Base-by-base conservation (phyloP, 1,140 invertebrate species). In the Nasonia vitripennis region DNA sequence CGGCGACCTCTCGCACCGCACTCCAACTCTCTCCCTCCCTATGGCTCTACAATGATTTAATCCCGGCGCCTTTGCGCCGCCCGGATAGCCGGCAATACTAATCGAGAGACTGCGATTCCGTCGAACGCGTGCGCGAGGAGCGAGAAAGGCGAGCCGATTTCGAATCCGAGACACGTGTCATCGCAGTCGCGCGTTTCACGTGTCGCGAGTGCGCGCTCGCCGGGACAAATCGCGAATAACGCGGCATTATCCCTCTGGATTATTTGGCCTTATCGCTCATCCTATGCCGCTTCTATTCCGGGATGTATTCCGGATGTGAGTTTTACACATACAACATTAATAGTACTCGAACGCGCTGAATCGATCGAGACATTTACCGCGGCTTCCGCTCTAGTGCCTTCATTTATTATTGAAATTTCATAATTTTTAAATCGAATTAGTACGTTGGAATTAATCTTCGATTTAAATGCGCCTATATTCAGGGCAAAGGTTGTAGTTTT, bases 21-120 rank as follows among this genome's bases (percentile, higher is more conserved):
- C 48, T 51, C 3, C 2, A 34, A 6, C 73, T 74, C 48, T 51
- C 34, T n/a, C 55, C 41, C 17, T 6, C 27, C 34, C 34, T 37
- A 37, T 37, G 5, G 7, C 14, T 84, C 55, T 48, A 41, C 75
- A 34, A 55, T 71, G 45, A 62, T 79, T 84, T 79, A 79, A 84
- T 84, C 77, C 75, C 68, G 31, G 23, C 55, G 45, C 34, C 45
- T 34, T 48, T 62, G 41, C 20, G 70, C 17, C 20, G 45, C 31
- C n/a, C 23, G 70, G 14, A 62, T 75, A 48, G 51, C 14, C 17
- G 2, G 51, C 34, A 71, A 62, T 75, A 83, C 71, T 75, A 83
- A 83, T 51, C 31, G 68, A 71, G 27, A 27, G 68, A 62, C 55
- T 62, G 55, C 55, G 6, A 62, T 62, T 62, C 55, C n/a, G 6